These are phyloP conservation scores for Ranitomeya variabilis DNA, from an alignment of 2,113 vertebrate species.

Conservation along the genomic window DNA sequence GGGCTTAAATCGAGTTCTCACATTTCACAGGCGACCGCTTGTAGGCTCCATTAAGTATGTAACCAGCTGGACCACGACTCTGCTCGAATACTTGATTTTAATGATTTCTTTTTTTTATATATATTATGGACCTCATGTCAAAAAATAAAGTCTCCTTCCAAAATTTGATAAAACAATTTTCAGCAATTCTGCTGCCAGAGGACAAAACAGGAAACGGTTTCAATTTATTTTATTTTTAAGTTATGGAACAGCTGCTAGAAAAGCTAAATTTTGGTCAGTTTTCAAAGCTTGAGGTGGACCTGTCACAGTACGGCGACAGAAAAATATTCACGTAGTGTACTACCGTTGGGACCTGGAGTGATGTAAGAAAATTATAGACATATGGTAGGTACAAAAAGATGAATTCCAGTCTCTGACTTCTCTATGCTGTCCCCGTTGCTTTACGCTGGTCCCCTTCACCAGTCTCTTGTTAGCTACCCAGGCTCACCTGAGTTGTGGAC, in stretches of 20 bases:
- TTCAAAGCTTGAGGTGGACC: background rate
- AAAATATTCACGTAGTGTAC: too few relatives aligned
- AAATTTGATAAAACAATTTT: slow-evolving; percentile 32
- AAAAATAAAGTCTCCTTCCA: background rate
- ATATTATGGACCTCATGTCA: background rate
- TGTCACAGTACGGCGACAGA: background rate
- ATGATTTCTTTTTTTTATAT: background rate
- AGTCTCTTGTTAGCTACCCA: too few relatives aligned
- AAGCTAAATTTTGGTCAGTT: background rate
- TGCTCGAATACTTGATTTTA: slow-evolving; percentile 14
- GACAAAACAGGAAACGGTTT: background rate
- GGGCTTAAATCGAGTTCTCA: background rate
- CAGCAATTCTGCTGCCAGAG: slow-evolving; percentile 16
- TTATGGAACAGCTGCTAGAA: slow-evolving; percentile 4
- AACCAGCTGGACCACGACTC: slow-evolving; percentile 61
- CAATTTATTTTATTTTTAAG: slow-evolving; percentile 21
- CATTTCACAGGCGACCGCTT: slow-evolving; percentile 56
- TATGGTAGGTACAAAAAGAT: too few relatives aligned
- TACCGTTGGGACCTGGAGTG: too few relatives aligned
- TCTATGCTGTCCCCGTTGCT: too few relatives aligned
- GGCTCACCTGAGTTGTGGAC: too few relatives aligned
- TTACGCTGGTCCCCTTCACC: too few relatives aligned
- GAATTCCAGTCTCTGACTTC: too few relatives aligned
- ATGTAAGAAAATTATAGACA: too few relatives aligned
- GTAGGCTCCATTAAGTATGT: slow-evolving; percentile 61